Base-by-base conservation (phyloP, 2,797 vertebrate genomes). In the Epinephelus malabaricus region DNA sequence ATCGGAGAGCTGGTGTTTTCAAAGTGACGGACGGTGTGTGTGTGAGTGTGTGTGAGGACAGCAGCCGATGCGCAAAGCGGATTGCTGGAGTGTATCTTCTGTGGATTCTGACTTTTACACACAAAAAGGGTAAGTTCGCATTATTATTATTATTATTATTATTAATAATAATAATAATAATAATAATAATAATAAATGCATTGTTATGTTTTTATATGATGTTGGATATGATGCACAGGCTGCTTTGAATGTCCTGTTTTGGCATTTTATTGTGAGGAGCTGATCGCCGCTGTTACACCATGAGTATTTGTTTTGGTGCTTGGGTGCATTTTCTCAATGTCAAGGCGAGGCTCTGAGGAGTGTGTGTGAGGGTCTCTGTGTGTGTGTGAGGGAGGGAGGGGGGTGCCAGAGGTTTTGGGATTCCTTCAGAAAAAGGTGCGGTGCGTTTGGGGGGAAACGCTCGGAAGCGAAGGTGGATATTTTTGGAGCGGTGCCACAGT, bases 261-360 rank as follows among this genome's bases (percentile, higher is more conserved):
- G 3, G 58, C 19, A 3, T n/a, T 34, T 47, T 38, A 40, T 25
- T 21, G 14, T 21, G 23, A 25, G 6, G 25, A 38, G 21, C 11
- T 34, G 10, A 6, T 7, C 18, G 12, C 19, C 43, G 46, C 55
- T 46, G 6, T 30, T 5, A 25, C 8, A 43, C 15, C n/a, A 17
- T 27, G 23, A 23, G 61, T 73, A 72, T 87, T 90, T 86, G 79
- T 91, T 90, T 88, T 79, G 85, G 81, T 86, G 74, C 59, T 5
- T 17, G 72, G 38, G 60, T n/a, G 78, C 69, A 59, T 86, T 86
- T 86, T 79, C 75, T 88, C 89, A 87, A 86, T 85, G 90, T 92
- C 83, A 90, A 86, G 73, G 86, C 81, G 83, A 92, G 77, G 83
- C 88, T 13, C 43, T 30, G 6, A 18, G 19, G 53, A 30, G 21